These are phyloP conservation scores for Hymenopus coronatus DNA, from an alignment of 2,888 invertebrate genomes.

Conservation along the genomic window DNA sequence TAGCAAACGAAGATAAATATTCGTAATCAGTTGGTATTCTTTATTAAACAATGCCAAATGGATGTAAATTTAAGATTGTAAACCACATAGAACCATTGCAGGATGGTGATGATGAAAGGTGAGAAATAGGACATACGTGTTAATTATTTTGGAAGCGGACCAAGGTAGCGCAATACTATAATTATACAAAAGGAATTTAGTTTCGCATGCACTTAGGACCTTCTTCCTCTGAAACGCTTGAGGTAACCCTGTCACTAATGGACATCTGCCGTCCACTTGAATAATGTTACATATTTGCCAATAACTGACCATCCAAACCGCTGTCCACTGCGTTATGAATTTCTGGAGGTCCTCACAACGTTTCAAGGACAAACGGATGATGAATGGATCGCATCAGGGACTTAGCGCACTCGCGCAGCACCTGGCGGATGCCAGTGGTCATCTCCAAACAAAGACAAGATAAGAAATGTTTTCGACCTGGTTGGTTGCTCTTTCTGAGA, in stretches of 20 bases:
- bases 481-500: not conserved
- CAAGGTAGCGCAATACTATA: too few species aligned
- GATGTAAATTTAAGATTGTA: too few species aligned
- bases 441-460: not conserved
- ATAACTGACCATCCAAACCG: conserved; percentile 39
- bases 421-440: not conserved
- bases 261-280: conserved; percentile 12
- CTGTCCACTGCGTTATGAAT: not conserved
- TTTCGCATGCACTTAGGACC: not conserved
- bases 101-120: too few species aligned
- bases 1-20: too few species aligned
- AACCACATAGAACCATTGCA: too few species aligned
- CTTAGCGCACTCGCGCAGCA: not conserved
- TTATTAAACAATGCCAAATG: too few species aligned
- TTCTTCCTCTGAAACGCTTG: not conserved
- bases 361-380: not conserved
- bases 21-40: too few species aligned
- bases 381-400: not conserved
- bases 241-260: conserved; percentile 9
- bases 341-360: not conserved
- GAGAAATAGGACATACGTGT: too few species aligned
- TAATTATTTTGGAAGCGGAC: too few species aligned
- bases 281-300: conserved; percentile 22
- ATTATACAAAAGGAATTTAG: too few species aligned
- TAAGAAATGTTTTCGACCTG: not conserved